A percentile compares a stretch with the other conserved stretches of the same genome.
Conservation (phyloP, 2,888 invertebrate genomes). For the Oligia latruncula region DNA sequence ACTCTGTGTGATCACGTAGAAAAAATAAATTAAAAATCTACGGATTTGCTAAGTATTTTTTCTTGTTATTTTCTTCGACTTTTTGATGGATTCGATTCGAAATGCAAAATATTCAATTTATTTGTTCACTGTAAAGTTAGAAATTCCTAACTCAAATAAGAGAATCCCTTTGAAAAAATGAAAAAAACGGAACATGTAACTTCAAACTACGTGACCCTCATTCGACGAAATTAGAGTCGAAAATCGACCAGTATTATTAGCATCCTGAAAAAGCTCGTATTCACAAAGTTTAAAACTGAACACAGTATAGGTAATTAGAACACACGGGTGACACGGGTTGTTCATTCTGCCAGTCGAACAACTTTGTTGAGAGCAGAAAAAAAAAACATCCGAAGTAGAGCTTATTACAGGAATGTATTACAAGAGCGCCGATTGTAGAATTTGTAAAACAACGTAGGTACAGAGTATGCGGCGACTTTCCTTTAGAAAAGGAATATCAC, state of each 20-base stretch:
- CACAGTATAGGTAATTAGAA: constrained; percentile 65
- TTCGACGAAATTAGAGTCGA: constrained; percentile 49
- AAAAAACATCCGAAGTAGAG: constrained; percentile 34
- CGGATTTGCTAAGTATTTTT: constrained; percentile 45
- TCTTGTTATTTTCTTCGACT: constrained; percentile 37
- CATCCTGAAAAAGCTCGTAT: constrained; percentile 65
- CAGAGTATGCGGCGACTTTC: constrained; percentile 33
- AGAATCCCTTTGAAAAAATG: background rate
- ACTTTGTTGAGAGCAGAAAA: constrained; percentile 33
- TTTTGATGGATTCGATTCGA: constrained; percentile 2
- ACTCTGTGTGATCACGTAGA: constrained; percentile 76
- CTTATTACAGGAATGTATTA: constrained; percentile 61
- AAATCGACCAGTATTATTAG: constrained; percentile 58
- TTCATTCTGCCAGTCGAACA: constrained; percentile 36
- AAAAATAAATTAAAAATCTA: constrained; percentile 67
- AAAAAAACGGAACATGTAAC: constrained; percentile 29
- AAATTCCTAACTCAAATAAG: background rate
- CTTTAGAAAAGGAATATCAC: constrained; percentile 84
- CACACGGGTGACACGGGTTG: constrained; percentile 56
- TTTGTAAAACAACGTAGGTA: constrained; percentile 57
- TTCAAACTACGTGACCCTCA: constrained; percentile 22
- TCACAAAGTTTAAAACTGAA: constrained; percentile 67
- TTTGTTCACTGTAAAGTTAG: background rate
- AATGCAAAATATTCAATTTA: constrained; percentile 18
- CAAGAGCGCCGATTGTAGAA: constrained; percentile 58